Base-by-base conservation (phyloP, 2,113 vertebrate species). In the Chitala chitala region DNA sequence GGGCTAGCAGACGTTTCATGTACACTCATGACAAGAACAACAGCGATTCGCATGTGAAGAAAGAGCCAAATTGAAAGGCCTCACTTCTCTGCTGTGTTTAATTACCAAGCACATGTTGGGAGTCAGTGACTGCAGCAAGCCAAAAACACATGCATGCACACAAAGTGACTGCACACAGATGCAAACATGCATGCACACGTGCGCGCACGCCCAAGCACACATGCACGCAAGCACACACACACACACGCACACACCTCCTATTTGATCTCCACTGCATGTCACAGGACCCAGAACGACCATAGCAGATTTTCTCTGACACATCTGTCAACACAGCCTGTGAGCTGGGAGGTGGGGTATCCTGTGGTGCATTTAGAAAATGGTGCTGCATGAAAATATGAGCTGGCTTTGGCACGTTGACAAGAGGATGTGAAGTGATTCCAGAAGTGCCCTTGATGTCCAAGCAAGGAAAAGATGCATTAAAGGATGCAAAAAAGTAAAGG, bases 41-140 rank as follows among this genome's bases (percentile, higher is more conserved):
- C 76, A 71, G 77, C 73, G 75, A 54, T 36, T 72, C 74, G 55
- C 59, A 44, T 42, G 33, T 51, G 17, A 51, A 42, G 51, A 44
- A 58, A 65, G 63, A 51, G 31, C n/a, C n/a, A n/a, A n/a, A n/a
- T n/a, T n/a, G 54, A 1, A 8, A 26, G 5, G 13, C 24, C 65
- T 59, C 50, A 56, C 75, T 72, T 66, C 66, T 44, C 5, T 44
- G 46, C 38, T 56, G 72, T 72, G 61, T 77, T 76, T 81, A 78
- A 82, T 81, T 82, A 81, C 71, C 76, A 69, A 77, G 77, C 79
- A 79, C 77, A 79, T 78, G 80, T 79, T 75, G 55, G 70, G 76
- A 69, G 63, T 69, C 76, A 70, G 55, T 74, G 12, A n/a, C 61
- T 66, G 68, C 68, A 76, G 69, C 68, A 54, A 73, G 55, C 66